Evolutionary conservation across 2,113 vertebrate genomes (phyloP), one percentile per base, ranked within the genome.

Genomic region (Nanorana parkeri): DNA sequence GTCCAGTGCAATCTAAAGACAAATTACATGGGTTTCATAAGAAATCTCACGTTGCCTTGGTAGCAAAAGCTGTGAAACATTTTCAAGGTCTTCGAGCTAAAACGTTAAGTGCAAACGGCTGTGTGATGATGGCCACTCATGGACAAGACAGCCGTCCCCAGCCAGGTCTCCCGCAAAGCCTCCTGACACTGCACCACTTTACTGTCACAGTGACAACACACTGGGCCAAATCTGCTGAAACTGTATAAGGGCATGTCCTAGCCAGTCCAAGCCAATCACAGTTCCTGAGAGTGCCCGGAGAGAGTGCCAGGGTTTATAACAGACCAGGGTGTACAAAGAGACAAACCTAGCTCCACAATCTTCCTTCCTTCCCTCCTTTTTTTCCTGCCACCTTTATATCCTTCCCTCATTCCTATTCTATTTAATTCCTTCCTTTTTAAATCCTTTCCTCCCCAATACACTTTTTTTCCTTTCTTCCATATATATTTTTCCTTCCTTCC

Each of bases 71-170:
- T 63, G 41, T 17, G 41, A 77, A 64, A 77, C 61, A 54, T 65
- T 65, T 77, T 61, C 36, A 52, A 77, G 56, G 75, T 52, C 41
- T 47, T 5, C 24, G n/a, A 77, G 74, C 74, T 36, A 77, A 77
- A 77, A 77, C 11, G 58, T 76, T 76, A 76, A 61, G 32, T 36
- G 28, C 52, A 23, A 26, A 3, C 28, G 24, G 54, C 28, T n/a
- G 56, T 36, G 55, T 51, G 32, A 64, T 23, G 21, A 17, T 29
- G 56, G 20, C n/a, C 26, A 21, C 36, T 36, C 29, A 2, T 11
- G 28, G 32, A 29, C 32, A 32, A 51, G 61, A 77, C 61, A n/a
- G 75, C 41, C 65, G 26, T 65, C 75, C 41, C 65, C 23, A 52
- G 41, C 75, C 61, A 66, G 36, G 11, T 65, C 23, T 28, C 41